Conservation (phyloP, 2,113 vertebrate genomes). For the Zonotrichia leucophrys region DNA sequence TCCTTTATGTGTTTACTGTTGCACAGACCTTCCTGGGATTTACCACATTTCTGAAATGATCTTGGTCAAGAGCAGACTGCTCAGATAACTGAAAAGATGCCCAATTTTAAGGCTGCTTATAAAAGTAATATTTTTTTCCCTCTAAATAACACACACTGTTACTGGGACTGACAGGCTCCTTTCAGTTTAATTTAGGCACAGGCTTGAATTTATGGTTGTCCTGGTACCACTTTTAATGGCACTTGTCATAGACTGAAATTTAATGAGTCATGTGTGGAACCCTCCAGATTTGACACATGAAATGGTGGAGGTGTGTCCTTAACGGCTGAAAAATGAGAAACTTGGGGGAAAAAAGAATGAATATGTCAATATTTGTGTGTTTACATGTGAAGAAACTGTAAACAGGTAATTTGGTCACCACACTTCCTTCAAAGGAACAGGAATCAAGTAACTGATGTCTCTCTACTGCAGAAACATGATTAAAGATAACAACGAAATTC, state of each 20-base stretch:
- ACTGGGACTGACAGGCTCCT: not conserved
- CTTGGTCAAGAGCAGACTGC: not conserved
- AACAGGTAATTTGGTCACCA: not conserved
- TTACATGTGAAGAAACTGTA: not conserved
- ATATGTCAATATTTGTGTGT: not conserved
- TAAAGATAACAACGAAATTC: constrained; percentile 59
- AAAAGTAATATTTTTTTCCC: not conserved
- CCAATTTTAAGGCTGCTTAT: not conserved
- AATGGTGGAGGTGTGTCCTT: not conserved
- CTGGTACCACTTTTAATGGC: not conserved
- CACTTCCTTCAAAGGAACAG: not conserved
- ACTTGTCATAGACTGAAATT: not conserved
- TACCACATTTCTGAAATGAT: not conserved
- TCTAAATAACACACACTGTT: not conserved
- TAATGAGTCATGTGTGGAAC: not conserved
- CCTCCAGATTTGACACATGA: not conserved
- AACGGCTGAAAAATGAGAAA: not conserved
- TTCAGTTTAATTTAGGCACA: not conserved
- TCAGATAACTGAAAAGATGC: not conserved
- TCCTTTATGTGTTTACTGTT: not conserved
- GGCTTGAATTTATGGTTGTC: not conserved
- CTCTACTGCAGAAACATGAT: constrained; percentile 52
- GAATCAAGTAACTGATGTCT: not conserved
- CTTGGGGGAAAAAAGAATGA: not conserved
- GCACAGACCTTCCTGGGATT: not conserved